A percentile compares a stretch with the other conserved stretches of the same genome.
These are phyloP conservation scores for Sebastiscus albofasciatus DNA, from an alignment of 2,797 vertebrate species.

Conservation along the genomic window DNA sequence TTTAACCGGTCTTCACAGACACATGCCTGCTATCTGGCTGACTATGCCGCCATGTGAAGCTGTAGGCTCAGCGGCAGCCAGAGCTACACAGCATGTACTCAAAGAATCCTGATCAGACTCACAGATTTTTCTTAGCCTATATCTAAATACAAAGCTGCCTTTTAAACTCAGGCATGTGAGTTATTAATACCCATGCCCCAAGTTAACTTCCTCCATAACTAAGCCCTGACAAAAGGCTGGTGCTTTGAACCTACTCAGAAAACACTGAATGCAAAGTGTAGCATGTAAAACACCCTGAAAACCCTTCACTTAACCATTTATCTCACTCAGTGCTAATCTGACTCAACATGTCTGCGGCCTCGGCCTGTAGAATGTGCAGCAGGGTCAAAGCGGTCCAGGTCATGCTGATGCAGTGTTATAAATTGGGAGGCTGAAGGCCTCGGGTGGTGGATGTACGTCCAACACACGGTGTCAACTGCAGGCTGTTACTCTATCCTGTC, in stretches of 20 bases:
- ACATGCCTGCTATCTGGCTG: background rate
- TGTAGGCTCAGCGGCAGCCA: background rate
- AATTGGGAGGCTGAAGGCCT: background rate
- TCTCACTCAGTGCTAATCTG: background rate
- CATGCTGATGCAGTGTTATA: slow-evolving; percentile 11
- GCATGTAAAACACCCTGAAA: background rate
- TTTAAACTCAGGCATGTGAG: background rate
- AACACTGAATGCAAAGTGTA: background rate
- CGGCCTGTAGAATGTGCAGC: slow-evolving; percentile 12
- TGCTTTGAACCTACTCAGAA: background rate
- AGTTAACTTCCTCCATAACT: background rate
- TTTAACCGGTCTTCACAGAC: background rate
- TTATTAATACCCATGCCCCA: background rate
- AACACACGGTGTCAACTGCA: slow-evolving; percentile 39
- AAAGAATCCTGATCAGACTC: background rate
- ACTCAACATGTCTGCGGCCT: background rate
- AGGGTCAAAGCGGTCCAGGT: background rate
- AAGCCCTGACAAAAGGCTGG: background rate
- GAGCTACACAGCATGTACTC: background rate
- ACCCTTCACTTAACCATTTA: background rate
- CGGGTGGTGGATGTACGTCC: slow-evolving; percentile 9
- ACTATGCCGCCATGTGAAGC: background rate
- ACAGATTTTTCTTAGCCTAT: background rate
- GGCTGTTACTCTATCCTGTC: slow-evolving; percentile 56
- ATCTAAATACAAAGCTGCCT: background rate